Evolutionary conservation across 2,797 vertebrate species (phyloP).

Genomic region (Manis pentadactyla): DNA sequence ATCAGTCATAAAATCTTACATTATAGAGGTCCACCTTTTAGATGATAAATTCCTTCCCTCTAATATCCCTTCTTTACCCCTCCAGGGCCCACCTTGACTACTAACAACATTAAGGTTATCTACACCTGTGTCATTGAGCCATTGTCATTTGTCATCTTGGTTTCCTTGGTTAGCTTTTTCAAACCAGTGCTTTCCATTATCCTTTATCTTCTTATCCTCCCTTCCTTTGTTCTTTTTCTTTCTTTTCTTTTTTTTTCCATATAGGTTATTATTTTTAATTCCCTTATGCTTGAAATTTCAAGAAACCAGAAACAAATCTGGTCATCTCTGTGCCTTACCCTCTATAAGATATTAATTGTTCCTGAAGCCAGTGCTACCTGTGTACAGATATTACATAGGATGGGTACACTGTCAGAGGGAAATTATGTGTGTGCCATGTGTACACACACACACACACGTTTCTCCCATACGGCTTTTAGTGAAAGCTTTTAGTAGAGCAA

Average conservation of each 20-base stretch:
- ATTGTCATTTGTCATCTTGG: not conserved
- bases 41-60: not conserved
- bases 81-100: not conserved
- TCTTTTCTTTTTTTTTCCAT: not conserved
- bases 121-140: not conserved
- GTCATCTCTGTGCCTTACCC: constrained; percentile 50
- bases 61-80: not conserved
- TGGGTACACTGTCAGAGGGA: not conserved
- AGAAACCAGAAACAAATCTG: constrained; percentile 45
- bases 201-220: not conserved
- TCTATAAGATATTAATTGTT: not conserved
- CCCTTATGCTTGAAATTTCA: constrained; percentile 9
- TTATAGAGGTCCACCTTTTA: not conserved
- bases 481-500: not conserved
- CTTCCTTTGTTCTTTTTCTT: too few relatives aligned
- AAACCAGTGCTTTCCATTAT: not conserved
- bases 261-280: constrained; percentile 6
- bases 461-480: not conserved
- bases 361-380: not conserved
- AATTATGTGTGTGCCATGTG: too few relatives aligned
- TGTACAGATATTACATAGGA: not conserved
- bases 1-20: not conserved
- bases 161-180: constrained; percentile 21
- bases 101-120: not conserved
- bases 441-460: not conserved